Evolutionary conservation across 2,888 invertebrate genomes (phyloP).

Genomic region (Agrotis exclamationis): DNA sequence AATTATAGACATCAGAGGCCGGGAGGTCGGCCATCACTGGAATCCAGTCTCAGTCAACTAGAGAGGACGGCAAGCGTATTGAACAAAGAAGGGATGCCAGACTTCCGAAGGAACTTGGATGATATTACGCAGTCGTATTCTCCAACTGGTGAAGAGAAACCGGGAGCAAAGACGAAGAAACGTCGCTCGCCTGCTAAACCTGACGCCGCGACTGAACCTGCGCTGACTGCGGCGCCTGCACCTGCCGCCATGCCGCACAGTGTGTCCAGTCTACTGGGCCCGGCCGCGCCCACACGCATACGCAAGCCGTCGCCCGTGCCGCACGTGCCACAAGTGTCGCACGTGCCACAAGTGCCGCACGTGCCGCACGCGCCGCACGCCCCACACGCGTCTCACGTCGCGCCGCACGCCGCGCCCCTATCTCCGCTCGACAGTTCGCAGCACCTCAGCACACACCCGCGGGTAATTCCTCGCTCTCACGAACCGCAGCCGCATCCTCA

Average conservation of each 20-base stretch:
- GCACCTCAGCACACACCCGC: slow-evolving; percentile 29
- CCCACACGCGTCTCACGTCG: slow-evolving; percentile 36
- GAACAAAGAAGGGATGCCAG: slow-evolving; percentile 86
- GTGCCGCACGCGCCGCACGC: slow-evolving; percentile 68
- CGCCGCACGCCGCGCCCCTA: slow-evolving; percentile 60
- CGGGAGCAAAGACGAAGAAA: slow-evolving; percentile 81
- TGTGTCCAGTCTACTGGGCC: slow-evolving; percentile 84
- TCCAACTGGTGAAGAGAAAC: slow-evolving; percentile 82
- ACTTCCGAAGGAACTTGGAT: slow-evolving; percentile 87
- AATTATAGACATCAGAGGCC: slow-evolving; percentile 89
- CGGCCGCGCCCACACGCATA: slow-evolving; percentile 62
- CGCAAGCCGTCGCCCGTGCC: slow-evolving; percentile 68
- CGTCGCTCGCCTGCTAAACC: slow-evolving; percentile 84
- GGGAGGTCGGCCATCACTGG: slow-evolving; percentile 78
- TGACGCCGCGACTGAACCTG: slow-evolving; percentile 61
- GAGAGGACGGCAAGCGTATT: slow-evolving; percentile 86
- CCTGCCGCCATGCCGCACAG: slow-evolving; percentile 84
- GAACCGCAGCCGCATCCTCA: slow-evolving; percentile 57
- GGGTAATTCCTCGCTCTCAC: slow-evolving; percentile 45
- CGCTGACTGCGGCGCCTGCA: slow-evolving; percentile 29
- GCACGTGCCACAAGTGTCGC: slow-evolving; percentile 25
- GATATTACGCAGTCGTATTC: slow-evolving; percentile 90
- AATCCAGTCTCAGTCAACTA: slow-evolving; percentile 86
- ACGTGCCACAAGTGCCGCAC: slow-evolving; percentile 29
- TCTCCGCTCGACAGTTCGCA: slow-evolving; percentile 62